Evolutionary conservation across 2,113 vertebrate species (phyloP).

Genomic region (Azemiops feae): DNA sequence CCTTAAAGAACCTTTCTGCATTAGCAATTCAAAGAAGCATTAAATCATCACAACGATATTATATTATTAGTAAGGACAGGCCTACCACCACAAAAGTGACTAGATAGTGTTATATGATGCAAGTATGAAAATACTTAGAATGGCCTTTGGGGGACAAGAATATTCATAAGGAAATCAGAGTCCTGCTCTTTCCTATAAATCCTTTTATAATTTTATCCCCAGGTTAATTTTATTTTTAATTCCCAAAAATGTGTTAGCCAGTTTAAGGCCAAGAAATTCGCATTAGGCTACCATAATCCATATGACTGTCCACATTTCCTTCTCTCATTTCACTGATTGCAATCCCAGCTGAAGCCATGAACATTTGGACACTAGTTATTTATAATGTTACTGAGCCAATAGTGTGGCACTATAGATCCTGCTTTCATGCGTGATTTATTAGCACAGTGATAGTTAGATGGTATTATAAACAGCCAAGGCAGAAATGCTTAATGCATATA

Average conservation of each 20-base stretch:
- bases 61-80: not conserved
- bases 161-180: not conserved
- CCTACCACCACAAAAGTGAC: not conserved
- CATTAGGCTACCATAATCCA: not conserved
- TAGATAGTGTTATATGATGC: not conserved
- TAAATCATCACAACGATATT: not conserved
- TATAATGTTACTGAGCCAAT: not conserved
- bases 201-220: not conserved
- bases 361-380: not conserved
- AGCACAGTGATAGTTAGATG: not conserved
- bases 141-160: not conserved
- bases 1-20: not conserved
- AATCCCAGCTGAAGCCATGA: not conserved
- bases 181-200: not conserved
- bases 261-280: not conserved
- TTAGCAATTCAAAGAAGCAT: not conserved
- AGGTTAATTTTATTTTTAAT: not conserved
- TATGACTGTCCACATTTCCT: not conserved
- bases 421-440: not conserved
- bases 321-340: not conserved
- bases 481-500: not conserved
- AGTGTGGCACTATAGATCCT: not conserved
- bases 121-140: not conserved
- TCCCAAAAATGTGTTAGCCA: not conserved
- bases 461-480: not conserved